Evolutionary conservation across 2,888 invertebrate genomes (phyloP).

Genomic region (Hirudinaria manillensis): DNA sequence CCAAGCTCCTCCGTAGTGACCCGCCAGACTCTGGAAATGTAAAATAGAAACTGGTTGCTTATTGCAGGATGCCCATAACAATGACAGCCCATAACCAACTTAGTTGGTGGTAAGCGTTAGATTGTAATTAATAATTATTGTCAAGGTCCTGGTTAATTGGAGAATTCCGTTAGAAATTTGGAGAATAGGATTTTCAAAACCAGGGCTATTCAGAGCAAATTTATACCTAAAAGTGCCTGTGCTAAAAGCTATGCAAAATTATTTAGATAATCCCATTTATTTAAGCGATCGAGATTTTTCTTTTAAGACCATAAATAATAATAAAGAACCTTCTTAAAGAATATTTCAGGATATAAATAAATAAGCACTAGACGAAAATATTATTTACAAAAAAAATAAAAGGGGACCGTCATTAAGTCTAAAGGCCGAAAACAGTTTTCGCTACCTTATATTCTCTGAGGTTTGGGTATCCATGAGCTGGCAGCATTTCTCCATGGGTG

Average conservation of each 20-base stretch:
- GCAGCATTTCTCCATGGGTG: slow-evolving; percentile 45
- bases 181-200: too few relatives aligned
- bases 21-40: slow-evolving; percentile 40
- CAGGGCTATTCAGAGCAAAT: too few relatives aligned
- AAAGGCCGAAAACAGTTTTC: background rate
- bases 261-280: too few relatives aligned
- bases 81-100: background rate
- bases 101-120: background rate
- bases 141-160: background rate
- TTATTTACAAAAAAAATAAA: too few relatives aligned
- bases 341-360: too few relatives aligned
- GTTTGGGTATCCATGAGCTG: slow-evolving; percentile 43
- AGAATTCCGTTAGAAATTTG: background rate
- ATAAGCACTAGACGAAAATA: too few relatives aligned
- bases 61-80: background rate
- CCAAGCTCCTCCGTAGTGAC: slow-evolving; percentile 45
- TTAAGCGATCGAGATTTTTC: too few relatives aligned
- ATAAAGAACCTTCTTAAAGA: too few relatives aligned
- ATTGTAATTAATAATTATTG: background rate
- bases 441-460: slow-evolving; percentile 41
- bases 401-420: too few relatives aligned
- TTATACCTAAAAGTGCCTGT: too few relatives aligned
- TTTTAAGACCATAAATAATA: too few relatives aligned
- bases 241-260: too few relatives aligned
- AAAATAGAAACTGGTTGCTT: background rate